Percentiles rank a stretch among this genome's conserved stretches.
Conservation (phyloP, 2,113 vertebrate species). For the Brienomyrus longianalis region DNA sequence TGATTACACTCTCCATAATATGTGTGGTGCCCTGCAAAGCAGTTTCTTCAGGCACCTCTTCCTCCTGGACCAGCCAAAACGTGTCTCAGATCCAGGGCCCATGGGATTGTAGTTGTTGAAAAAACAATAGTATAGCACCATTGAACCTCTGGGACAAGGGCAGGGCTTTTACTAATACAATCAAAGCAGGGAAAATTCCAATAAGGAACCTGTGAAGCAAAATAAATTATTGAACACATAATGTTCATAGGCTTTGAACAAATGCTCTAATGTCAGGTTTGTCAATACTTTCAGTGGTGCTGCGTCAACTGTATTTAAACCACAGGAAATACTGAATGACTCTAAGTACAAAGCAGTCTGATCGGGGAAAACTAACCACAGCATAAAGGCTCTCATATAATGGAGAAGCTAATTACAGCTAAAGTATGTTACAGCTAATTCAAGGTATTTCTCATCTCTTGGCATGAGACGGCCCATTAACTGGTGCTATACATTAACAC, state of each 20-base stretch:
- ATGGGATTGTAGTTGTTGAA: neutral
- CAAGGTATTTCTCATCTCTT: constrained; percentile 35
- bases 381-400: constrained; percentile 30
- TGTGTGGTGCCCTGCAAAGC: neutral
- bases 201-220: constrained; percentile 25
- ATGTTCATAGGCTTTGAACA: constrained; percentile 27
- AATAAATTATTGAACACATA: constrained; percentile 37
- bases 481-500: constrained; percentile 33
- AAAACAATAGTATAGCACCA: neutral
- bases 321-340: constrained; percentile 19
- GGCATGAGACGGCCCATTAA: constrained; percentile 39
- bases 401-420: constrained; percentile 41
- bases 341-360: constrained; percentile 7
- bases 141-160: neutral
- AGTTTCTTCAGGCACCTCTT: neutral
- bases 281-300: constrained; percentile 32
- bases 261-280: constrained; percentile 33
- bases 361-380: constrained; percentile 35
- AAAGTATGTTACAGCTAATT: constrained; percentile 44
- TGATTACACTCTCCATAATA: neutral
- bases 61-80: neutral
- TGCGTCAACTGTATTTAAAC: constrained; percentile 38
- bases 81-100: neutral
- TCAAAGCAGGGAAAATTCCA: neutral
- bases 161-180: neutral